These are phyloP conservation scores for Mus musculus DNA, from an alignment of 2,113 vertebrate genomes.

Conservation along the genomic window DNA sequence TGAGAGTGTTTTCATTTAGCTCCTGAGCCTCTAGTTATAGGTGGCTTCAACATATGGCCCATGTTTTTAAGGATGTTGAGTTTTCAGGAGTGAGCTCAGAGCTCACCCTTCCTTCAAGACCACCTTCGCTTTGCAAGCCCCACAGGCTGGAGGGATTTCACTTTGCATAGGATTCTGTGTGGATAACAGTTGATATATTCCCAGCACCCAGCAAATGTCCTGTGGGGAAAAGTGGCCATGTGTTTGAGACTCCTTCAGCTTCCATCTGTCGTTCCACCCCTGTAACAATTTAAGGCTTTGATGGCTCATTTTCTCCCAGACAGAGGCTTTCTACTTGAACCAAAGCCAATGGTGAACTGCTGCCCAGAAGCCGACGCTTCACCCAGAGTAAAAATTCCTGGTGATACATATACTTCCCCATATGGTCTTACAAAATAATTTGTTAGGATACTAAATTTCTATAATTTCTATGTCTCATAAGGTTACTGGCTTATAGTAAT, in stretches of 20 bases:
- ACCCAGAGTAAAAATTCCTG: background rate
- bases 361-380: background rate
- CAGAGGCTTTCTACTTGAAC: background rate
- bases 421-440: background rate
- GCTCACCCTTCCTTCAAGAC: background rate
- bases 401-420: background rate
- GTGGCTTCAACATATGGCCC: background rate
- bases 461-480: background rate
- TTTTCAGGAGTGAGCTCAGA: background rate
- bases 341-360: background rate
- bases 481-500: background rate
- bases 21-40: background rate
- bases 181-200: background rate
- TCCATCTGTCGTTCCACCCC: background rate
- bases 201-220: background rate
- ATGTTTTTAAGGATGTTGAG: background rate
- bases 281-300: background rate
- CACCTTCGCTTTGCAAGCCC: background rate
- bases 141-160: background rate
- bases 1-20: background rate
- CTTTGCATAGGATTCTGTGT: background rate
- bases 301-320: background rate
- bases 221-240: background rate
- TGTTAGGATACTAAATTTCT: background rate
- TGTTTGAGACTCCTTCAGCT: slow-evolving; percentile 41